Evolutionary conservation across 2,113 vertebrate genomes (phyloP).

Genomic region (Protobothrops mucrosquamatus): DNA sequence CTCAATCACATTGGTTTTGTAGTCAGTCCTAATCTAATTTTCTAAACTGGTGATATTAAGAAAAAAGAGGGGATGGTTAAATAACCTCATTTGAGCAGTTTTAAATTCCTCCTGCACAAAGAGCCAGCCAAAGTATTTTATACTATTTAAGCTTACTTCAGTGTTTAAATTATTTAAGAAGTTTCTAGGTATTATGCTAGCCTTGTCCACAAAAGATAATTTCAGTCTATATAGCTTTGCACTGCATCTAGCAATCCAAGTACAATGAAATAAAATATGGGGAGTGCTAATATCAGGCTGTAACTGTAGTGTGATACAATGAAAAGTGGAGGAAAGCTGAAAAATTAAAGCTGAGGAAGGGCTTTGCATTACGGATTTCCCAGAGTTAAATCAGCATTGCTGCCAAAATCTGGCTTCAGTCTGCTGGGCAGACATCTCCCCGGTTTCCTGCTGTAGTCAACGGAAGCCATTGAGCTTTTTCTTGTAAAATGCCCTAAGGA

Average conservation of each 20-base stretch:
- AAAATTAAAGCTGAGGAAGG: constrained; percentile 49
- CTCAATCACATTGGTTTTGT: background rate
- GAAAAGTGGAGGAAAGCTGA: constrained; percentile 37
- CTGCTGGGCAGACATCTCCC: constrained; percentile 47
- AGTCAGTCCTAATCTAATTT: background rate
- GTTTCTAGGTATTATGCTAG: background rate
- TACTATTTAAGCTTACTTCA: constrained; percentile 8
- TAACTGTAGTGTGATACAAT: constrained; percentile 23
- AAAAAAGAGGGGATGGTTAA: background rate
- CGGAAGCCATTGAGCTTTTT: constrained; percentile 44
- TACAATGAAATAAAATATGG: constrained; percentile 36
- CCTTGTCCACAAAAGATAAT: constrained; percentile 15
- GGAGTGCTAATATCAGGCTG: constrained; percentile 16
- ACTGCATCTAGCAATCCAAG: constrained; percentile 14
- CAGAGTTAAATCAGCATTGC: constrained; percentile 63
- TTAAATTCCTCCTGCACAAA: background rate
- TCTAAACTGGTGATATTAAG: background rate
- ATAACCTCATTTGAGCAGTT: constrained; percentile 15
- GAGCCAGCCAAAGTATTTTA: background rate
- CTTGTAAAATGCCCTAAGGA: constrained; percentile 54
- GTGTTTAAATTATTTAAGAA: constrained; percentile 14
- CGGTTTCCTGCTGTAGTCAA: constrained; percentile 62
- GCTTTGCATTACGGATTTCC: constrained; percentile 61
- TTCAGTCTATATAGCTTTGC: constrained; percentile 10
- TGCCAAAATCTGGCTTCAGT: constrained; percentile 63